Evolutionary conservation across 1,140 invertebrate species (phyloP).

Genomic region (Sitobion miscanthi): DNA sequence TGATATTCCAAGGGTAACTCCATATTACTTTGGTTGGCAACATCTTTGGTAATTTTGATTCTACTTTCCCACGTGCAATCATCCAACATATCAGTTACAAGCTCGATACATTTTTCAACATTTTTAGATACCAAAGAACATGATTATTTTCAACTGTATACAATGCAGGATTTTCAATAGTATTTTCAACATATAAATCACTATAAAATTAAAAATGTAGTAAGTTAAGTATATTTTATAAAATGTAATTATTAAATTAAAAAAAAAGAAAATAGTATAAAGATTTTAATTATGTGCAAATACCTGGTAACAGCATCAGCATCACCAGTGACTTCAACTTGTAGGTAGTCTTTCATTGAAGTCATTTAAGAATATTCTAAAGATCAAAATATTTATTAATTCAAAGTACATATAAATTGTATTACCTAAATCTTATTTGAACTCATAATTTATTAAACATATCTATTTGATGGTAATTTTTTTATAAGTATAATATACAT

Average conservation of each 20-base stretch:
- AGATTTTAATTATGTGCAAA: not conserved
- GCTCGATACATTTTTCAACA: not conserved
- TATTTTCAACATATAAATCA: not conserved
- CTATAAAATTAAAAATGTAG: not conserved
- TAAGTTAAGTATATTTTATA: not conserved
- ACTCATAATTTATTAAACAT: not conserved
- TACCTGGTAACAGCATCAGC: not conserved
- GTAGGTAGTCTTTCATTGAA: not conserved
- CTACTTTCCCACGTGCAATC: not conserved
- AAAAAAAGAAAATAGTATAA: not conserved
- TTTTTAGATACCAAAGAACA: not conserved
- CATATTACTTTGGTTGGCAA: not conserved
- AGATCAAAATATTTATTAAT: not conserved
- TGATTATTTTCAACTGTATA: conserved; percentile 4
- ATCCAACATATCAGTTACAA: conserved; percentile 19
- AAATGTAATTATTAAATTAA: too few species aligned
- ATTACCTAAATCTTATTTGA: not conserved
- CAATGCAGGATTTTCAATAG: not conserved
- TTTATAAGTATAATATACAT: not conserved
- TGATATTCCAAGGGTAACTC: not conserved
- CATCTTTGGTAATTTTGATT: not conserved
- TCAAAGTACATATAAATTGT: not conserved
- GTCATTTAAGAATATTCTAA: conserved; percentile 1
- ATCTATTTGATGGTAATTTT: not conserved
- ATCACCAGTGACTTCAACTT: not conserved